Evolutionary conservation across 2,797 vertebrate genomes (phyloP).

Genomic region (Macropodus opercularis): DNA sequence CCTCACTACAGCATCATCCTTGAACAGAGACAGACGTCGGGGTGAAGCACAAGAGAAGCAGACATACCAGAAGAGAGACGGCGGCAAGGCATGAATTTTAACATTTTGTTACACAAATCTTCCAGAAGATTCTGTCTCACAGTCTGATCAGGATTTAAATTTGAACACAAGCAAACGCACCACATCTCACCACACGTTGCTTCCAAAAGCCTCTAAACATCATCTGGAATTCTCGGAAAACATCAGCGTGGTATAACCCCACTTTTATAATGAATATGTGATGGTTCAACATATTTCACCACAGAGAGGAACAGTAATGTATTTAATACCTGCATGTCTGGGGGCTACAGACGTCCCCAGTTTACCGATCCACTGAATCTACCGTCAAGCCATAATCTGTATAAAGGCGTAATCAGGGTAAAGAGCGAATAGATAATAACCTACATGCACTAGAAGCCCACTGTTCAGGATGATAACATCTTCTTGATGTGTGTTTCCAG

Average conservation of each 20-base stretch:
- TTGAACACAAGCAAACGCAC: not conserved
- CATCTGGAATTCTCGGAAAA: constrained; percentile 5
- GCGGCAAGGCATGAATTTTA: constrained; percentile 28
- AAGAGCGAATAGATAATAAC: no score
- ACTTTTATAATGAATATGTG: no score
- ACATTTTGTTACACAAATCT: constrained; percentile 13
- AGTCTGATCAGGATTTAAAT: constrained; percentile 24
- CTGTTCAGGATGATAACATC: no score
- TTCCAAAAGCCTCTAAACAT: constrained; percentile 25
- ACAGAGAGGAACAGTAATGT: not conserved
- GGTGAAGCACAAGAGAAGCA: not conserved
- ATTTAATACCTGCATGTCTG: not conserved
- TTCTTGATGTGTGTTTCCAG: no score
- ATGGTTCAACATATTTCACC: not conserved
- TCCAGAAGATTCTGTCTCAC: not conserved
- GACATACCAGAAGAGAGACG: not conserved
- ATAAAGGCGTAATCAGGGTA: no score
- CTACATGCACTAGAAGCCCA: no score
- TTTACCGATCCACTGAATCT: not conserved
- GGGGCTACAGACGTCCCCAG: not conserved
- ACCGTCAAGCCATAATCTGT: not conserved
- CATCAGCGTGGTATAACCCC: no score
- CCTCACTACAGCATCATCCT: constrained; percentile 66
- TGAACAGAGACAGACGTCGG: constrained; percentile 47
- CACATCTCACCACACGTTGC: constrained; percentile 28